phyloP scores from a whole-genome alignment of 2,113 vertebrate species.

The Alouatta palliata region DNA sequence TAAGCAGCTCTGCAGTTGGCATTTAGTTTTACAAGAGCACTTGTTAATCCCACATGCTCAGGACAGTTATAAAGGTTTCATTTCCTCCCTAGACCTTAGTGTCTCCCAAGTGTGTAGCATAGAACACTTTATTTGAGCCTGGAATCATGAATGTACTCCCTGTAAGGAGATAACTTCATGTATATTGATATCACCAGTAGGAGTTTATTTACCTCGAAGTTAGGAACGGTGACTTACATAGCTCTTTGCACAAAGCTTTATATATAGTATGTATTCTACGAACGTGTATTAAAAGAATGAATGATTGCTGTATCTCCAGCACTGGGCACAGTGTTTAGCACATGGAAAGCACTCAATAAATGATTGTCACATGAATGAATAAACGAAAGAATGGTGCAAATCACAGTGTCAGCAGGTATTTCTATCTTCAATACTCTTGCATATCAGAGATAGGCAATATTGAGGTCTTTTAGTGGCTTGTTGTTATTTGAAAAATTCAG shows the following conservation, averaged over 20 bases:
- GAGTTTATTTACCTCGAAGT: conserved; percentile 69
- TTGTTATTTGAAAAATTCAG: background rate
- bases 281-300: background rate
- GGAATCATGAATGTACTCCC: conserved; percentile 24
- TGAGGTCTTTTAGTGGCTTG: background rate
- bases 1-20: conserved; percentile 37
- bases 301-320: background rate
- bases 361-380: background rate
- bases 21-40: conserved; percentile 73
- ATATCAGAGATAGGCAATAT: background rate
- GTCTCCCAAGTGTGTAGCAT: background rate
- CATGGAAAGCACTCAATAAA: background rate
- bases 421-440: background rate
- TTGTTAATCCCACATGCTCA: conserved; percentile 69
- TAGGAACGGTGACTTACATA: background rate
- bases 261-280: background rate
- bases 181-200: conserved; percentile 65
- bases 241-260: conserved; percentile 18
- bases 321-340: background rate
- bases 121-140: conserved; percentile 45
- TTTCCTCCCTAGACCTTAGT: conserved; percentile 56
- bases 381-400: background rate
- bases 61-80: conserved; percentile 66
- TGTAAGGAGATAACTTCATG: conserved; percentile 64
- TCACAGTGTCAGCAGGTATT: background rate